These are phyloP conservation scores for Poeciliopsis prolifica DNA, from an alignment of 2,113 vertebrate species.

Conservation along the genomic window DNA sequence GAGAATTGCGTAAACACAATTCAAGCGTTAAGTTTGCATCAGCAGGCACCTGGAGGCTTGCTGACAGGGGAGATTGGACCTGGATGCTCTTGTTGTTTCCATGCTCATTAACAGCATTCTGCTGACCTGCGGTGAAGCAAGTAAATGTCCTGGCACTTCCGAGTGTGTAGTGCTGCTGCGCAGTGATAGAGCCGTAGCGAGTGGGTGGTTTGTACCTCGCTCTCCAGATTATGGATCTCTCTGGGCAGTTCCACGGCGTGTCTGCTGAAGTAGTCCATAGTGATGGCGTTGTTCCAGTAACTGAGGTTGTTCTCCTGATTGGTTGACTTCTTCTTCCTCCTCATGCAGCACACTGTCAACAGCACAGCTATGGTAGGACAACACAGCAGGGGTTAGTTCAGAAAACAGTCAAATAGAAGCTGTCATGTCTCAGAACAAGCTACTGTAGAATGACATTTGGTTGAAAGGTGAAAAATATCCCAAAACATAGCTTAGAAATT, in stretches of 20 bases:
- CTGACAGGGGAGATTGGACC: slow-evolving; percentile 41
- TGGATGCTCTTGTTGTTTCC: slow-evolving; percentile 43
- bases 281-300: slow-evolving; percentile 99
- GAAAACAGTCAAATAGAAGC: slow-evolving; percentile 15
- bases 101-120: slow-evolving; percentile 44
- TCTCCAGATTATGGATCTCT: slow-evolving; percentile 95
- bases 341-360: slow-evolving; percentile 96
- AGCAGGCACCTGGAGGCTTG: slow-evolving; percentile 27
- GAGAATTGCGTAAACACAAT: background rate
- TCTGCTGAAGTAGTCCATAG: slow-evolving; percentile 98
- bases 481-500: background rate
- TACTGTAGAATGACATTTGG: background rate
- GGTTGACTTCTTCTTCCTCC: slow-evolving; percentile 92
- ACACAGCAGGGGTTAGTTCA: slow-evolving; percentile 1
- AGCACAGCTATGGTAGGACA: slow-evolving; percentile 85
- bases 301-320: slow-evolving; percentile 97
- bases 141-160: slow-evolving; percentile 12
- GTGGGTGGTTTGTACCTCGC: slow-evolving; percentile 84
- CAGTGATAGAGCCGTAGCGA: slow-evolving; percentile 24
- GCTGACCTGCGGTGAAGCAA: slow-evolving; percentile 41
- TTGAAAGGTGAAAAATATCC: background rate
- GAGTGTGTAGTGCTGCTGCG: background rate
- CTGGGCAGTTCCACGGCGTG: slow-evolving; percentile 94
- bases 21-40: slow-evolving; percentile 22
- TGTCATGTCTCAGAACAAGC: slow-evolving; percentile 20